Base-by-base conservation (phyloP, 2,888 invertebrate genomes). In the Sesia apiformis region DNA sequence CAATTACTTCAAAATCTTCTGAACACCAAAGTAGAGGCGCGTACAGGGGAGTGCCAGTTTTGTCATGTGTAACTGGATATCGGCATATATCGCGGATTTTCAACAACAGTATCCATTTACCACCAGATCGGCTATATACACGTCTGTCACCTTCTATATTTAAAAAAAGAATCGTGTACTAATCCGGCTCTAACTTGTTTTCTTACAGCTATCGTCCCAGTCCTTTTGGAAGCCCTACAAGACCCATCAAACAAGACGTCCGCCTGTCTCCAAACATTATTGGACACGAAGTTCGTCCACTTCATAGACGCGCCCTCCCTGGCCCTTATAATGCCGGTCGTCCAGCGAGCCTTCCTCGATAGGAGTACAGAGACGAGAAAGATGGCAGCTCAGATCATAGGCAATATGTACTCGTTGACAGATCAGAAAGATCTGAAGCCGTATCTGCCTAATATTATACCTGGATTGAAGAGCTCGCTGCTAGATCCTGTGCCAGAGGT, bases 311-410 rank as follows among this genome's bases (percentile, higher is more conserved):
- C 99, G 3, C 98, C 99, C 0, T 99, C 99, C 0, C 91, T 99
- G 38, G 99, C 99, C 57, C 91, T 99, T 54, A 98, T 99, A 70
- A 99, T 99, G 99, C 99, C 99, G 0, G 98, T 99, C 3, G 98
- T 99, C 40, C 96, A 98, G 82, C 91, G 99, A 63, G 98, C 99
- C 5, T 99, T 99, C 87, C 95, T 97, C 88, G 99, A 99, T 86
- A 92, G 99, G 60, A 97, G 97, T 53, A 98, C 99, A 0, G 99
- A 99, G 89, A 99, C 98, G 0, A 92, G 99, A 67, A 98, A 99
- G 90, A 98, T 99, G 98, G 98, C 99, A 1, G 98, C 98, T 3
- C 98, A 99, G 90, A 99, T 99, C 78, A 98, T 99, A 67, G 98
- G 99, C 56, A 99, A 99, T 84, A 99, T 99, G 98, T 99, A 99